Conservation (phyloP, 37 sponge, comb jelly and placozoan species). For the Aphrocallistes beatrix region DNA sequence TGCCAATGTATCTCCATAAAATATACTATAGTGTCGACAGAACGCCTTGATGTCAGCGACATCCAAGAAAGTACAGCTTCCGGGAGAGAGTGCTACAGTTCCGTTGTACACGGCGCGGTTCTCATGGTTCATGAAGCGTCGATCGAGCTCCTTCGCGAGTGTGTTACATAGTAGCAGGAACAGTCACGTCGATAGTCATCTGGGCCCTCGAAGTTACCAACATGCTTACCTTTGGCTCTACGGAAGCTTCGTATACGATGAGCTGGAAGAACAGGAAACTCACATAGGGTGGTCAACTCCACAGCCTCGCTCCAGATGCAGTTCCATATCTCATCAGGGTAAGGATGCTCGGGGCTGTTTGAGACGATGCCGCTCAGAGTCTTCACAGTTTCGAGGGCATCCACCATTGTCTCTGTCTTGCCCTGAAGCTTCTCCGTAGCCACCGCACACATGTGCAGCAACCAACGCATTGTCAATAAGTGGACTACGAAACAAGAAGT, state of each 20-base stretch:
- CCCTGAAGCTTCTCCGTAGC: slow-evolving; percentile 17
- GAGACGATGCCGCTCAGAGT: slow-evolving; percentile 13
- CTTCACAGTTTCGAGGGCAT: slow-evolving; percentile 6
- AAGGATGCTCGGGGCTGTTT: not conserved
- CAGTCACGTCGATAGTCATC: slow-evolving; percentile 12
- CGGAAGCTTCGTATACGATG: slow-evolving; percentile 13
- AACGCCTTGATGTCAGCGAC: slow-evolving; percentile 8
- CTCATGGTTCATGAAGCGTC: slow-evolving; percentile 16
- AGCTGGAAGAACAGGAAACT: not conserved
- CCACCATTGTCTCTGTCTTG: slow-evolving; percentile 16
- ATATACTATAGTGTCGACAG: slow-evolving; percentile 4
- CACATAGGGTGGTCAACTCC: slow-evolving; percentile 1
- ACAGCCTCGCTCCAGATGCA: slow-evolving; percentile 14
- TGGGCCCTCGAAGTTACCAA: not conserved
- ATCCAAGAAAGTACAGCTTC: not conserved
- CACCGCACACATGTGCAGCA: not conserved
- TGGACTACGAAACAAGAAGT: not conserved
- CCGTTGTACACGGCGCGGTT: not conserved
- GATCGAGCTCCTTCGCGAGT: slow-evolving; percentile 17
- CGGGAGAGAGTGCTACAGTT: not conserved
- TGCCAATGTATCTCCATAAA: not conserved
- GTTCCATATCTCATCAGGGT: not conserved
- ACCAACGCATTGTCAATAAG: slow-evolving; percentile 12
- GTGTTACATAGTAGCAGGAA: not conserved
- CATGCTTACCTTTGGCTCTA: not conserved